Evolutionary conservation across 2,888 invertebrate genomes (phyloP), one percentile per base, ranked within the genome.

Genomic region (Ophioninae sp.): DNA sequence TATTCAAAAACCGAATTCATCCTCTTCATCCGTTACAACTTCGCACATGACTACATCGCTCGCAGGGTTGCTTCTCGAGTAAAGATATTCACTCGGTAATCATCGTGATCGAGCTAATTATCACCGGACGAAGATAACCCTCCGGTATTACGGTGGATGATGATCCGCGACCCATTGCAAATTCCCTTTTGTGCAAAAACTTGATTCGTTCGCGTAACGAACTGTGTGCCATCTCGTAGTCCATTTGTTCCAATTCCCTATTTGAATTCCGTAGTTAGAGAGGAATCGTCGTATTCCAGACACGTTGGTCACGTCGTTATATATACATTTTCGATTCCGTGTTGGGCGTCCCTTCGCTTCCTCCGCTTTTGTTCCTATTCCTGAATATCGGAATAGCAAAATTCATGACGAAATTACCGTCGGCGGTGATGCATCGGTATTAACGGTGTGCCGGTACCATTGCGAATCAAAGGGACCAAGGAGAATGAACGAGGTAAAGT

Each of bases 151-250:
- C 59, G 20, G 50, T n/a, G 62, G 44, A 62, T 62, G 56, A 70
- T 10, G 17, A n/a, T 57, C 8, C 30, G 44, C 61, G 56, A 57
- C 72, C 65, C 64, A 79, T 79, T 73, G 30, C 59, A 6, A 59
- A 79, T 79, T 79, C 79, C 62, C 79, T 73, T 73, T 79, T 59
- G 57, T 13, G 20, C 8, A 3, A 37, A 56, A 69, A 62, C 10
- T 50, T 30, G 50, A 69, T 21, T 62, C 69, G 44, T 78, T n/a
- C 21, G 50, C 30, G 21, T 56, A 75, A 64, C 64, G 20, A 74
- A 74, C 74, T 64, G 50, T 74, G 44, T 50, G 57, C 65, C 57
- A 21, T 39, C 23, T 37, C 41, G 10, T 30, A 17, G 7, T 21
- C 50, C 17, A 50, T 21, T 3, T 23, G 10, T 37, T 6, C 44